phyloP scores from a whole-genome alignment of 2,113 vertebrate genomes.

The Alectura lathami region DNA sequence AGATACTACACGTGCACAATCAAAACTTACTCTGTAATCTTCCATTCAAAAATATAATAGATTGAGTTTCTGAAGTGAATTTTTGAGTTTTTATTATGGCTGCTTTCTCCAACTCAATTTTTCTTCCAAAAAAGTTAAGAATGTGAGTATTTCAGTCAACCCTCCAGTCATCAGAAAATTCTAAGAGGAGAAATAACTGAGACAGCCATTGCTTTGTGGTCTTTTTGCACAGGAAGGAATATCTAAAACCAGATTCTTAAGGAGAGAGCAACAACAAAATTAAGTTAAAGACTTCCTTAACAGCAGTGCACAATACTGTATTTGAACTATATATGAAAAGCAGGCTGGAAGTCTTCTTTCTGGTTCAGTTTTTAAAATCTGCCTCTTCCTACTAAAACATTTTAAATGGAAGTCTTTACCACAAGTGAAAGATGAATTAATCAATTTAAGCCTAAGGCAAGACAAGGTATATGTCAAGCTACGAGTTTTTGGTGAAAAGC shows the following conservation, averaged over 20 bases:
- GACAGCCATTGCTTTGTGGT: not conserved
- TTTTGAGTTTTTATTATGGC: not conserved
- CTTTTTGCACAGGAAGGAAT: not conserved
- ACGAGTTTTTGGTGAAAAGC: constrained; percentile 47
- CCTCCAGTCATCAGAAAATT: not conserved
- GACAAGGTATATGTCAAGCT: constrained; percentile 58
- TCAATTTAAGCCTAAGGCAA: constrained; percentile 67
- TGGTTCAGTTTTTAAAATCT: constrained; percentile 18
- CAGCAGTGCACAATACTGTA: not conserved
- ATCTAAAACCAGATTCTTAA: not conserved
- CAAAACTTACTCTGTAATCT: not conserved
- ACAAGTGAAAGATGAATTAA: constrained; percentile 62
- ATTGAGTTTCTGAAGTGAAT: not conserved
- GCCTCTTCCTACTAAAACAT: constrained; percentile 29
- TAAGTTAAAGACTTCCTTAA: not conserved
- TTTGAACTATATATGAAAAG: not conserved
- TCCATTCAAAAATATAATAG: not conserved
- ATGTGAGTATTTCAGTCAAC: not conserved
- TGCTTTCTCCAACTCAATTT: not conserved
- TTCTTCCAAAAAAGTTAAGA: not conserved
- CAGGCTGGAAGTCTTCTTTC: constrained; percentile 6
- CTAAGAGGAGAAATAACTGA: not conserved
- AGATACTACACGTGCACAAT: not conserved
- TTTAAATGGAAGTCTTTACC: constrained; percentile 55
- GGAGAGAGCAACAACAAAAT: not conserved